phyloP scores from a whole-genome alignment of 1,140 invertebrate genomes.

The Matsumurasca onukii region DNA sequence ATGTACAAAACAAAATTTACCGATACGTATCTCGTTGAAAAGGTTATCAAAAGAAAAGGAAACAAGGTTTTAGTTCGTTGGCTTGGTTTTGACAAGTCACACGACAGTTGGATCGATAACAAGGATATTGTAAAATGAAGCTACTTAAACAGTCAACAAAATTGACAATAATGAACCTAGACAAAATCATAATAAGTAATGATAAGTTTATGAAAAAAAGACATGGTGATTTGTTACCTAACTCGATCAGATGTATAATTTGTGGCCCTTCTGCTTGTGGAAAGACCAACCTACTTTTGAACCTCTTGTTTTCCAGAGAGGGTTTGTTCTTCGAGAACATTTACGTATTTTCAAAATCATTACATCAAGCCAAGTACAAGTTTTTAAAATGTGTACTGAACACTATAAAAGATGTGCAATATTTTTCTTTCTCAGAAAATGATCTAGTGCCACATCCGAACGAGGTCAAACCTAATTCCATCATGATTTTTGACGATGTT shows the following conservation, averaged over 20 bases:
- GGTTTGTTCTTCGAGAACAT: constrained; percentile 48
- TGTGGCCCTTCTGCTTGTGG: constrained; percentile 44
- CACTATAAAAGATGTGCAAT: constrained; percentile 37
- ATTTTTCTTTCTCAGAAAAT: constrained; percentile 27
- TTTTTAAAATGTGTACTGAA: constrained; percentile 42
- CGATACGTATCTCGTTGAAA: constrained; percentile 45
- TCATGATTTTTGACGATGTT: no score
- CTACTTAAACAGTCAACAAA: not conserved
- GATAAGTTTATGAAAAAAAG: constrained; percentile 17
- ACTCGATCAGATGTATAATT: no score
- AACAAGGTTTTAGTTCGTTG: constrained; percentile 46
- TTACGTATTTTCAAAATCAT: constrained; percentile 48
- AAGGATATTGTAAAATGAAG: constrained; percentile 25
- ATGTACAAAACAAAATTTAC: constrained; percentile 39
- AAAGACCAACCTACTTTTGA: no score
- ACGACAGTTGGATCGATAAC: constrained; percentile 46
- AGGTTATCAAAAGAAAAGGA: constrained; percentile 41
- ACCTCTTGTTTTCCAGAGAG: no score
- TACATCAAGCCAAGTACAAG: constrained; percentile 46
- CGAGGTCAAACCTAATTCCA: constrained; percentile 39
- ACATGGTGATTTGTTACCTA: constrained; percentile 38
- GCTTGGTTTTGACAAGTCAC: constrained; percentile 46
- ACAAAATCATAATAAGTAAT: not conserved
- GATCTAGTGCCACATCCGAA: constrained; percentile 34
- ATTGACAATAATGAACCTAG: not conserved